These are phyloP conservation scores for Corythornis madagascariensis DNA, from an alignment of 2,113 vertebrate genomes.

Conservation along the genomic window DNA sequence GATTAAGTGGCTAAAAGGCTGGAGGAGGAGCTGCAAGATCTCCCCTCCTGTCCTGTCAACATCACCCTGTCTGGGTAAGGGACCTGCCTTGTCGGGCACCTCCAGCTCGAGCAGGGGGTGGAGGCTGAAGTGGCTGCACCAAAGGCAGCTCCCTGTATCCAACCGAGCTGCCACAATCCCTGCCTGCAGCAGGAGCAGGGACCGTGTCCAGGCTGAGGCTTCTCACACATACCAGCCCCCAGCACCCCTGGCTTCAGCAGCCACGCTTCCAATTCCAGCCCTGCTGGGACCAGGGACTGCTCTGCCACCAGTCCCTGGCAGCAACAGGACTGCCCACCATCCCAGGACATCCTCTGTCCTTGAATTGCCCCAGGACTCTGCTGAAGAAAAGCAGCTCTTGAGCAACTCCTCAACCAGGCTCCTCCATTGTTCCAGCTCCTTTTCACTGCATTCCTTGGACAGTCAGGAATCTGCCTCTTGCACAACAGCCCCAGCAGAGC, in stretches of 20 bases:
- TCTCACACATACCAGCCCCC: neutral
- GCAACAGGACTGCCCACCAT: neutral
- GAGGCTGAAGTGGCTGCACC: neutral
- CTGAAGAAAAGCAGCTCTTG: slow-evolving; percentile 42
- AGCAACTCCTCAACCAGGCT: neutral
- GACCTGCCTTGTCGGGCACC: neutral
- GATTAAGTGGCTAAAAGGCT: neutral
- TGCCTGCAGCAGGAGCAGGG: neutral
- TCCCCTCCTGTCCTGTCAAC: neutral
- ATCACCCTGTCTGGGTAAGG: neutral
- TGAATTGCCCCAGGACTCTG: neutral
- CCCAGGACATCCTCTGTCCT: neutral
- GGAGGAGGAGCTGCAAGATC: neutral
- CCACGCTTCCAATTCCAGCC: neutral
- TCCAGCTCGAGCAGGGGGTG: neutral
- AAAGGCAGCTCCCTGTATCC: neutral
- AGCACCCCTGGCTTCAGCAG: neutral
- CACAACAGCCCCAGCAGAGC: slow-evolving; percentile 22
- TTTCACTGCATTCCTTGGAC: slow-evolving; percentile 19
- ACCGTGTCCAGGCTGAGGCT: neutral
- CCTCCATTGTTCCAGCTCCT: slow-evolving; percentile 16
- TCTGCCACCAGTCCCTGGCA: neutral
- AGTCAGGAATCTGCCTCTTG: slow-evolving; percentile 34
- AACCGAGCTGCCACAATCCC: neutral
- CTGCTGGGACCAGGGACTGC: neutral